Evolutionary conservation across 2,888 invertebrate species (phyloP), one percentile per base, ranked within the genome.

Genomic region (Elgonia sp.): DNA sequence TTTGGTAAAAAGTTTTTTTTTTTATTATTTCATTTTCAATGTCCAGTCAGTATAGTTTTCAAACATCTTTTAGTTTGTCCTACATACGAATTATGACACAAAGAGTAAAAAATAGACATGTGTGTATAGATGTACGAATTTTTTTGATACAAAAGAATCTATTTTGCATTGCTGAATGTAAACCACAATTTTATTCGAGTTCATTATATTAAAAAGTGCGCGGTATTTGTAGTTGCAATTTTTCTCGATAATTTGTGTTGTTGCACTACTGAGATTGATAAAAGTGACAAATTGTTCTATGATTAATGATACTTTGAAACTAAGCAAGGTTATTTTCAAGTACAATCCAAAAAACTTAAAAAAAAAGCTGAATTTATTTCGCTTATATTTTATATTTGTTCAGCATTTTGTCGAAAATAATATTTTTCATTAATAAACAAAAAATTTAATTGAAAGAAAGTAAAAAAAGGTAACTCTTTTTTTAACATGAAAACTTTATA

Each of bases 11-110:
- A 18, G 72, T 70, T 63, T 63, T 63, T 62, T 63, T 63, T n/a
- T n/a, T n/a, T n/a, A n/a, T n/a, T n/a, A n/a, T n/a, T n/a, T n/a
- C n/a, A n/a, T n/a, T n/a, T 63, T 16, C 69, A 50, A 50, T 70
- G 29, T 18, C 62, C 53, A 42, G 62, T 72, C 60, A 53, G 40
- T 46, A 14, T 63, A 60, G 72, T 81, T 81, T 70, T 55, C 20
- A 37, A 62, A 80, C 70, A 50, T 70, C 67, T 80, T 70, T 81
- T 81, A 53, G 75, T 46, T 75, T 46, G 82, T 55, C 75, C 82
- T 75, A 67, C 67, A 82, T 81, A 81, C 21, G 69, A 69, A 77
- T 55, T 57, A 60, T 60, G 55, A 40, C 42, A 50, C 10, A 70
- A 60, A 60, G 50, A 29, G 21, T 62, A 53, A n/a, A 70, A 60